These are phyloP conservation scores for Drosophila paranaensis DNA, from an alignment of 2,888 invertebrate genomes.

Conservation along the genomic window DNA sequence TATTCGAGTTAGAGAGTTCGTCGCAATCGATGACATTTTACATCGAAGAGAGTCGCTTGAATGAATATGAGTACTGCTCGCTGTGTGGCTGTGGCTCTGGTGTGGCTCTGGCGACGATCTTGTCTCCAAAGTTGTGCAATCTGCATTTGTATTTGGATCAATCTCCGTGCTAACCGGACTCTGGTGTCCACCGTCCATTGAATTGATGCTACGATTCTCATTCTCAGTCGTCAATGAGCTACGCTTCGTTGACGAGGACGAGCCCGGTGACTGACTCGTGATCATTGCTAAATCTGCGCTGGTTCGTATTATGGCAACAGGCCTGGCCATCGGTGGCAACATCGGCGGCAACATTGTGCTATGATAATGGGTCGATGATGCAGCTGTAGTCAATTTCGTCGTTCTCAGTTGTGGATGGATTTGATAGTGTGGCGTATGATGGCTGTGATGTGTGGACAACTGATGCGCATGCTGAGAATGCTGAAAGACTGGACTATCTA, in stretches of 20 bases:
- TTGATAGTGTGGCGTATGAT: conserved; percentile 61
- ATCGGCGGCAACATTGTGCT: conserved; percentile 98
- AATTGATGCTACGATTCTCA: conserved; percentile 31
- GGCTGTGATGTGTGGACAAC: conserved; percentile 43
- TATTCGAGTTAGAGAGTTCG: conserved; percentile 80
- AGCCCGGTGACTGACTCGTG: conserved; percentile 87
- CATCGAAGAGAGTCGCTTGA: conserved; percentile 46
- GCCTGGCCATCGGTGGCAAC: conserved; percentile 97
- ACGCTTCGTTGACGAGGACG: conserved; percentile 85
- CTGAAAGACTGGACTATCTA: conserved; percentile 54
- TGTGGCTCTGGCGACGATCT: conserved; percentile 64
- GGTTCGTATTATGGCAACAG: conserved; percentile 97
- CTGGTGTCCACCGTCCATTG: conserved; percentile 52
- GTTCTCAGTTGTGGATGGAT: conserved; percentile 59
- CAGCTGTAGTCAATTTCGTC: conserved; percentile 45
- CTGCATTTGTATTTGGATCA: conserved; percentile 21
- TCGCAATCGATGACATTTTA: conserved; percentile 56
- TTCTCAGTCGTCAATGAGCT: conserved; percentile 37
- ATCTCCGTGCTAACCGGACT: conserved; percentile 54
- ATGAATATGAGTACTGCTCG: conserved; percentile 43
- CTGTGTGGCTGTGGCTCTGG: conserved; percentile 48
- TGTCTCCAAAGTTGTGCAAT: conserved; percentile 60
- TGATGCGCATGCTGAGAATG: conserved; percentile 51
- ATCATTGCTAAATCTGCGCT: conserved; percentile 88
- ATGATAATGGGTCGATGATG: conserved; percentile 77